Percentiles rank a stretch among this genome's conserved stretches.
These are phyloP conservation scores for Melikaiella ostensackeni DNA, from an alignment of 2,888 invertebrate genomes.

Conservation along the genomic window DNA sequence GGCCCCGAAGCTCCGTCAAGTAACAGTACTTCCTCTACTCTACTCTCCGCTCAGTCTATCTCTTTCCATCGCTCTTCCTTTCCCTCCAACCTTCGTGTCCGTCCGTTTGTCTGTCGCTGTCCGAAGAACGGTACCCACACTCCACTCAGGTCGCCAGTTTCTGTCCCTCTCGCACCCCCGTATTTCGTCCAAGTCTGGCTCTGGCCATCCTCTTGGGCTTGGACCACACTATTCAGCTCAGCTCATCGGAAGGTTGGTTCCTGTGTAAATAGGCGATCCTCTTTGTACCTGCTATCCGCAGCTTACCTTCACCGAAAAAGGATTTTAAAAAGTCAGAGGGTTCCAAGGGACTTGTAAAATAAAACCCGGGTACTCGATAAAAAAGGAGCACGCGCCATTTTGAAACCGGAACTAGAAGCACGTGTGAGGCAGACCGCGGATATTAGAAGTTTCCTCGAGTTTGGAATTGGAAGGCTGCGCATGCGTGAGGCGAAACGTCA, in stretches of 20 bases:
- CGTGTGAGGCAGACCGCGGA: not conserved
- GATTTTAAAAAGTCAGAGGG: not conserved
- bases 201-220: constrained; percentile 22
- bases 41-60: constrained; percentile 17
- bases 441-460: not conserved
- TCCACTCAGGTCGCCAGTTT: constrained; percentile 24
- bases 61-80: constrained; percentile 33
- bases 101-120: constrained; percentile 4
- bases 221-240: constrained; percentile 20
- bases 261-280: constrained; percentile 1
- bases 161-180: constrained; percentile 19
- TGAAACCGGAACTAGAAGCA: not conserved
- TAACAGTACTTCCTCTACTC: constrained; percentile 34
- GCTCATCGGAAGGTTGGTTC: not conserved
- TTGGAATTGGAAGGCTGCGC: not conserved
- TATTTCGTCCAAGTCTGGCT: constrained; percentile 39
- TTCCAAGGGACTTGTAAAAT: not conserved
- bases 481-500: not conserved
- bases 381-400: not conserved
- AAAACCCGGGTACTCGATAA: not conserved
- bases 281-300: constrained; percentile 1
- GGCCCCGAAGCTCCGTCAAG: constrained; percentile 33
- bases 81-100: constrained; percentile 28
- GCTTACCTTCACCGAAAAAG: not conserved
- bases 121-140: constrained; percentile 53